A percentile compares a stretch with the other conserved stretches of the same genome.
phyloP scores from a whole-genome alignment of 1,140 invertebrate genomes.

The Fragariocoptes setiger region DNA sequence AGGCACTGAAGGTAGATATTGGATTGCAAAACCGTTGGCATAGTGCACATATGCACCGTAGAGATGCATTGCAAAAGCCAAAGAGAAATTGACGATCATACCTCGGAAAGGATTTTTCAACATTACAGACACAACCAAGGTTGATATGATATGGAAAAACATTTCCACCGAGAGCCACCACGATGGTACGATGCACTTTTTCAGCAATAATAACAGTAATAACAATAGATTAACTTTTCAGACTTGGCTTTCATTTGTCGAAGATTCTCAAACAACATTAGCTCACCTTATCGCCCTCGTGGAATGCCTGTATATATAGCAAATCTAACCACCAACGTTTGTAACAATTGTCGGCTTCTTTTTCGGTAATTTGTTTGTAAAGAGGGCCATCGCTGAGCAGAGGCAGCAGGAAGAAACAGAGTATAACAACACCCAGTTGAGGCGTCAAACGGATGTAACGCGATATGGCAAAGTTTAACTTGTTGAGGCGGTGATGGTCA shows the following conservation, averaged over 20 bases:
- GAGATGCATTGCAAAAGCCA: not conserved
- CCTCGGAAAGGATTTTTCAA: not conserved
- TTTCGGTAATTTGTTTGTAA: conserved; percentile 5
- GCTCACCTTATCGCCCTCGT: conserved; percentile 3
- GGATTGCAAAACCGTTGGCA: not conserved
- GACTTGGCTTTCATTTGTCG: too few relatives aligned
- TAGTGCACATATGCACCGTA: not conserved
- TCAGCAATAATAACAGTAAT: too few relatives aligned
- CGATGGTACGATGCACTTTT: conserved; percentile 2
- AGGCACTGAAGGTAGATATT: not conserved
- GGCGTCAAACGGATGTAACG: conserved; percentile 11
- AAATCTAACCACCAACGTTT: conserved; percentile 9
- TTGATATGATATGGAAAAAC: conserved; percentile 5
- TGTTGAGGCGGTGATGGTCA: conserved; percentile 6
- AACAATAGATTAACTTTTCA: too few relatives aligned
- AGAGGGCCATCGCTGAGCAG: conserved; percentile 8
- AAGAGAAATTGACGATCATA: not conserved
- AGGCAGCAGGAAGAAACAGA: conserved; percentile 8
- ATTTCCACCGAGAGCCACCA: conserved; percentile 6
- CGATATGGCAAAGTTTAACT: conserved; percentile 3
- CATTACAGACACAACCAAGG: not conserved
- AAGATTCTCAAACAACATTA: too few relatives aligned
- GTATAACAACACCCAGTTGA: conserved; percentile 8
- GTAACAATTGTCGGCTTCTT: conserved; percentile 5
- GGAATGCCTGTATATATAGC: conserved; percentile 5